These are phyloP conservation scores for Saccopteryx leptura DNA, from an alignment of 2,113 vertebrate species.

Conservation along the genomic window DNA sequence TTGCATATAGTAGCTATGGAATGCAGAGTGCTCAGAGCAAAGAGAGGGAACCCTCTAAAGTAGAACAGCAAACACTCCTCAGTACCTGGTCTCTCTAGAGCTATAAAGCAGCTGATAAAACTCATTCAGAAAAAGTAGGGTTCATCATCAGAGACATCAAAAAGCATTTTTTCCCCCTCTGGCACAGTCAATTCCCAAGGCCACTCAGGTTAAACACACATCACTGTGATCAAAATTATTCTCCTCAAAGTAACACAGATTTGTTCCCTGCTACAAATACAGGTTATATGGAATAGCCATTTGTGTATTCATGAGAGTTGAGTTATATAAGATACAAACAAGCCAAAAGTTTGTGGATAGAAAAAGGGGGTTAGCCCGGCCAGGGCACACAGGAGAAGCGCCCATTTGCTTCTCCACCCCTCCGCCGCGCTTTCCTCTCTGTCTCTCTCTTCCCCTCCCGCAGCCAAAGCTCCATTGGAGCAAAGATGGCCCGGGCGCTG, in stretches of 20 bases:
- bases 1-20: background rate
- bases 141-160: background rate
- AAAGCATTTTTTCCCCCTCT: constrained; percentile 12
- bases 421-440: too few species aligned
- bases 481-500: too few species aligned
- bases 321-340: background rate
- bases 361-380: background rate
- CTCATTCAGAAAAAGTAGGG: background rate
- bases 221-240: background rate
- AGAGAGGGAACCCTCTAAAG: background rate
- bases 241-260: background rate
- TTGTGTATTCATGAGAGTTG: background rate
- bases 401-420: too few species aligned
- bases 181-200: background rate
- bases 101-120: background rate
- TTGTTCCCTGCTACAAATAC: background rate
- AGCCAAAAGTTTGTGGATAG: background rate
- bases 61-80: background rate
- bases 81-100: background rate
- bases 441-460: too few species aligned
- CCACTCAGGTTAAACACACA: background rate
- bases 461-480: too few species aligned
- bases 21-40: background rate
- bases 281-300: too few species aligned
- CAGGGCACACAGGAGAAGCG: too few species aligned